Percentiles rank a stretch among this genome's conserved stretches.
phyloP scores from a whole-genome alignment of 2,113 vertebrate genomes.

The Procapra przewalskii region DNA sequence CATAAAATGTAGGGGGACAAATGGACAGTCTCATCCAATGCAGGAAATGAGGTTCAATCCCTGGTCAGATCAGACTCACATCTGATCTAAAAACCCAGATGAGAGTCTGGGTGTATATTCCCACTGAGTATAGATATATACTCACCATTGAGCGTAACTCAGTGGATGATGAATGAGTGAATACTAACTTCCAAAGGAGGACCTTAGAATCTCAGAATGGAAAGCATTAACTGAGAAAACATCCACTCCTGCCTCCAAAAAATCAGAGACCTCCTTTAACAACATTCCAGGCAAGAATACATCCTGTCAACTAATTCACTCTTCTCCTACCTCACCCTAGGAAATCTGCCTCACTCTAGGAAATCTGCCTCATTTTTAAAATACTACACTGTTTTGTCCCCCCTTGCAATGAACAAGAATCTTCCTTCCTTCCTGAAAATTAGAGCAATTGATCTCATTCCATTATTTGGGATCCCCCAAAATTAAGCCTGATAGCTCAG shows the following conservation, averaged over 20 bases:
- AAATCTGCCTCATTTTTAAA: not conserved
- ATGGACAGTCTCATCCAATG: not conserved
- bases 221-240: not conserved
- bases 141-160: not conserved
- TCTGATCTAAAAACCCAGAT: not conserved
- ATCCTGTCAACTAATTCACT: not conserved
- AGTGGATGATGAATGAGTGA: not conserved
- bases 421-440: not conserved
- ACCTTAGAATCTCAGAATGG: not conserved
- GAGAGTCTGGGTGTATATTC: not conserved
- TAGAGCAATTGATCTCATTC: not conserved
- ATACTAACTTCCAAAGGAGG: not conserved
- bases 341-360: not conserved
- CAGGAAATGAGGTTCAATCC: not conserved
- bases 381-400: not conserved
- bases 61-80: not conserved
- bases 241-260: not conserved
- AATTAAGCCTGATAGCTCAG: not conserved
- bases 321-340: not conserved
- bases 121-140: not conserved
- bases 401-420: not conserved
- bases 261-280: not conserved
- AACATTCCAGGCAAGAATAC: not conserved
- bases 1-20: not conserved
- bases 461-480: not conserved